These are phyloP conservation scores for Poeciliopsis retropinna DNA, from an alignment of 2,113 vertebrate genomes.

Conservation along the genomic window DNA sequence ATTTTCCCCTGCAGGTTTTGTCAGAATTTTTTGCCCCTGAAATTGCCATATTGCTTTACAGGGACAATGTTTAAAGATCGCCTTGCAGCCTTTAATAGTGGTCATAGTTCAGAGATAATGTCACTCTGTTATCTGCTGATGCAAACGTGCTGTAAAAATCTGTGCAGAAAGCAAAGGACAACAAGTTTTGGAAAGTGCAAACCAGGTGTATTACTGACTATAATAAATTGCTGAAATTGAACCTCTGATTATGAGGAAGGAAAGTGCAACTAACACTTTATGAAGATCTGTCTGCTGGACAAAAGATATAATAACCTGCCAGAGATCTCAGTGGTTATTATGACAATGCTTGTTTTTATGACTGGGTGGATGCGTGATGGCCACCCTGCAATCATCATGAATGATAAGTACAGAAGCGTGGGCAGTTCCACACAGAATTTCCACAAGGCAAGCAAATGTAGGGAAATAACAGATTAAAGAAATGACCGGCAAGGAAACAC, in stretches of 20 bases:
- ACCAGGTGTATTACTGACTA: constrained; percentile 25
- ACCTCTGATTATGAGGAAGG: constrained; percentile 54
- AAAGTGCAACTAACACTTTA: constrained; percentile 42
- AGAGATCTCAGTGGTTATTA: constrained; percentile 57
- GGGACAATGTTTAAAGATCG: neutral
- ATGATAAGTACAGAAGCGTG: constrained; percentile 40
- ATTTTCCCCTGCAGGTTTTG: neutral
- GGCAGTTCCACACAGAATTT: constrained; percentile 25
- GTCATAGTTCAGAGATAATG: constrained; percentile 23
- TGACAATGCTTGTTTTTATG: constrained; percentile 59
- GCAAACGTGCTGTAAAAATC: constrained; percentile 2
- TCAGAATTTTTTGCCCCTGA: too few relatives aligned
- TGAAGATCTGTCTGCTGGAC: constrained; percentile 64
- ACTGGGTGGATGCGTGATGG: constrained; percentile 53
- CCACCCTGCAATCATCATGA: constrained; percentile 44
- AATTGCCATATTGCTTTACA: neutral
- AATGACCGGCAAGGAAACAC: neutral
- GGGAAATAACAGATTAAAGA: neutral
- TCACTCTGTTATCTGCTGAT: constrained; percentile 1
- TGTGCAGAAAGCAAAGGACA: constrained; percentile 13
- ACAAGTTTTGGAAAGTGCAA: constrained; percentile 40
- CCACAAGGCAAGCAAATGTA: constrained; percentile 6
- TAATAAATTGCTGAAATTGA: constrained; percentile 57
- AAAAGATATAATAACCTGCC: constrained; percentile 53
- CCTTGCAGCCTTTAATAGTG: neutral